Evolutionary conservation across 2,113 vertebrate species (phyloP), one percentile per base, ranked within the genome.

Genomic region (Heterocephalus glaber): DNA sequence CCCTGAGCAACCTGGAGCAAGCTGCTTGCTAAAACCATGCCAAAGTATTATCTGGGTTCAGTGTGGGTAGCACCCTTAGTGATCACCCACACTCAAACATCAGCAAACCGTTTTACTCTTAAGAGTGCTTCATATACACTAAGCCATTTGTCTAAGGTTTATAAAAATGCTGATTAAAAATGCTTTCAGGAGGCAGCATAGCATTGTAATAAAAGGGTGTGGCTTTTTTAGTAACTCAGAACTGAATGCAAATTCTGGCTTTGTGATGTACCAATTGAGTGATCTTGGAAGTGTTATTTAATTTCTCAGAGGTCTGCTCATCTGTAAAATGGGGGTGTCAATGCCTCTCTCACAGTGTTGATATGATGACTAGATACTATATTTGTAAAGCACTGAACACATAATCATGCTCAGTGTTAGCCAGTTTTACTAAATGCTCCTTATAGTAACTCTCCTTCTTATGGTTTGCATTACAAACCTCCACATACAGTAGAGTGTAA

Each of bases 131-230:
- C 68, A 16, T 33, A 89, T 35, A 80, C 16, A 33, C 65, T n/a
- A 92, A 92, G 84, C 7, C 65, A 28, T 24, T 74, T 72, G 49
- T 56, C 70, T 76, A 16, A n/a, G 30, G 41, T 79, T 85, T 86
- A 76, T 84, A 70, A 49, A 95, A 92, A 68, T 41, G 76, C 86
- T 89, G 70, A 96, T 76, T 79, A 66, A 90, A 86, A 92, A 94
- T 66, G 58, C 74, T 95, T 97, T 96, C 95, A 95, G 94, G 87
- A 96, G 89, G 87, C 58, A 85, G 84, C 65, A 95, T 26, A 94
- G 86, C 56, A 84, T 93, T 1, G 12, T 24, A 89, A 35, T 91
- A 74, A 87, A 47, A 94, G 86, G 35, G 17, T 61, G 49, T 58
- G 13, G 24, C 52, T 44, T 83, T 86, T 54, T 86, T 28, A 72